A percentile compares a stretch with the other conserved stretches of the same genome.
Evolutionary conservation across 2,113 vertebrate species (phyloP).

Genomic region (Sprattus sprattus): DNA sequence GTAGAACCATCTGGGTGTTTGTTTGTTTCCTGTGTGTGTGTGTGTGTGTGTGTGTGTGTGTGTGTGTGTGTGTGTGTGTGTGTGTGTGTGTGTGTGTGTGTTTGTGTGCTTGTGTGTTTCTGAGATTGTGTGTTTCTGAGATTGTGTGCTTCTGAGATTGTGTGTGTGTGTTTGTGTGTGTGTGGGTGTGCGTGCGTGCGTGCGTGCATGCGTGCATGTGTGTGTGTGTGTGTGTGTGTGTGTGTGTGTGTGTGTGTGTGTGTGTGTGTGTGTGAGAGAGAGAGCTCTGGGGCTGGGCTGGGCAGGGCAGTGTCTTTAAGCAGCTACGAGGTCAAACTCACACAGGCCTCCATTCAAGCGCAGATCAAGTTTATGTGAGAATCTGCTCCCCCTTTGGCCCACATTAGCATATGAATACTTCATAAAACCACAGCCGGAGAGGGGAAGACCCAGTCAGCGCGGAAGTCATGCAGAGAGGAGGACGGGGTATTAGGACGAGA

Average conservation of each 20-base stretch:
- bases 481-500: background rate
- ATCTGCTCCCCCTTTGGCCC: conserved; percentile 88
- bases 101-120: background rate
- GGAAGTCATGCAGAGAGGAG: conserved; percentile 80
- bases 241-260: too few relatives aligned
- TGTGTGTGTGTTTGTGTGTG: too few relatives aligned
- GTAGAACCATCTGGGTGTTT: background rate
- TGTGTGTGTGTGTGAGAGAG: too few relatives aligned
- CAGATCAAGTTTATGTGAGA: conserved; percentile 99
- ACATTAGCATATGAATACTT: conserved; percentile 99
- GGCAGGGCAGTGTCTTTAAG: conserved; percentile 82
- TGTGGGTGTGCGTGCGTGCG: too few relatives aligned
- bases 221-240: too few relatives aligned
- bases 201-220: too few relatives aligned
- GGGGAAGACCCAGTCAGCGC: conserved; percentile 82
- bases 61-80: background rate
- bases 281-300: conserved; percentile 52
- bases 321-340: conserved; percentile 83
- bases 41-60: too few relatives aligned
- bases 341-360: conserved; percentile 95
- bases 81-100: conserved; percentile 47
- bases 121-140: background rate
- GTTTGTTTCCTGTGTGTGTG: conserved; percentile 31
- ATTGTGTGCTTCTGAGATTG: background rate
- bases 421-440: conserved; percentile 86